Conservation (phyloP, 2,113 vertebrate genomes). For the Brachionichthys hirsutus region DNA sequence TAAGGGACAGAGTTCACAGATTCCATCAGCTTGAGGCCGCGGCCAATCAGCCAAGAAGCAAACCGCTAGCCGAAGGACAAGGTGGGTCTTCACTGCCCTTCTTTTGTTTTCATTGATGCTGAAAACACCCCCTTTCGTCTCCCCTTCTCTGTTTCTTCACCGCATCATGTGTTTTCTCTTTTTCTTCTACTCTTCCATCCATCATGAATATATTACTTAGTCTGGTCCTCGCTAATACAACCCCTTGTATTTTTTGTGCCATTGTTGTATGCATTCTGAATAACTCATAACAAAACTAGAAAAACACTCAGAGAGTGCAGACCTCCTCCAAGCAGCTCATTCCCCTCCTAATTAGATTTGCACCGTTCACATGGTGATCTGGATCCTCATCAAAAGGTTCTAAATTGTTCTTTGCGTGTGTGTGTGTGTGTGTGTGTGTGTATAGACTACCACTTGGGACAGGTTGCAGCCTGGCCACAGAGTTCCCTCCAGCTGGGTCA, state of each 20-base stretch:
- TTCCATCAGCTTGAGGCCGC: slow-evolving; percentile 91
- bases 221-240: not conserved
- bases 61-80: slow-evolving; percentile 79
- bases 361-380: no score
- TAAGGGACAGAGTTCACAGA: slow-evolving; percentile 94
- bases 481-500: slow-evolving; percentile 86
- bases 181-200: not conserved
- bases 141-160: slow-evolving; percentile 7
- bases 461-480: slow-evolving; percentile 84
- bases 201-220: not conserved
- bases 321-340: no score
- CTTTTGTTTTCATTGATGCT: slow-evolving; percentile 1
- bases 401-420: not conserved
- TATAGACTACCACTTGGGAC: slow-evolving; percentile 86
- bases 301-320: no score
- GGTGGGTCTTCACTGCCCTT: slow-evolving; percentile 80
- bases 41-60: slow-evolving; percentile 80
- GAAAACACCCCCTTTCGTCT: not conserved
- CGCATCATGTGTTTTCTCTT: slow-evolving; percentile 1
- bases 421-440: slow-evolving; percentile 17
- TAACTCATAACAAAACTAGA: no score
- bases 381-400: no score
- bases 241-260: not conserved
- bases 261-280: not conserved
- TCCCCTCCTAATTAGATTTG: no score